phyloP scores from a whole-genome alignment of 1,140 invertebrate genomes.

The Zaprionus lachaisei region DNA sequence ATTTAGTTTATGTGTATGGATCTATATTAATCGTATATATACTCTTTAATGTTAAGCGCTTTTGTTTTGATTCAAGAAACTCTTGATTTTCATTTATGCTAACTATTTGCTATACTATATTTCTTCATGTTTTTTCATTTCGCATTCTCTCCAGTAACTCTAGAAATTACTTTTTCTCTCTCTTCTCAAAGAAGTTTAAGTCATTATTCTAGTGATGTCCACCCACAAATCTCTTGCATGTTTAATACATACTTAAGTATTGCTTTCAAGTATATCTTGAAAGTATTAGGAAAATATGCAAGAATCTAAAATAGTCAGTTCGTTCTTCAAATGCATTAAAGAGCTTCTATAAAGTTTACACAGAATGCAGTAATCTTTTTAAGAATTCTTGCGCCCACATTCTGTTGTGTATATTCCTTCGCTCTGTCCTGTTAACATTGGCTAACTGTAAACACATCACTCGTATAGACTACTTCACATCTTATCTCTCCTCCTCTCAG shows the following conservation, averaged over 20 bases:
- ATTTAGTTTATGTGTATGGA: slow-evolving; percentile 59
- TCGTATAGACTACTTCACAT: slow-evolving; percentile 4
- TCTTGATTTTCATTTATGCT: slow-evolving; percentile 61
- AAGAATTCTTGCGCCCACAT: slow-evolving; percentile 10
- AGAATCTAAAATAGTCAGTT: slow-evolving; percentile 11
- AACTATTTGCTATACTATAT: slow-evolving; percentile 45
- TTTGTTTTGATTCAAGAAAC: slow-evolving; percentile 72
- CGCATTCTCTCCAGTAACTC: background rate
- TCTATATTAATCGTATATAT: slow-evolving; percentile 33
- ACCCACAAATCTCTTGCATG: slow-evolving; percentile 32
- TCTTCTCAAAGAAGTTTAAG: background rate
- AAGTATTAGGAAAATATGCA: background rate
- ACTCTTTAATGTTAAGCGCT: slow-evolving; percentile 57
- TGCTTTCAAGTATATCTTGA: slow-evolving; percentile 12
- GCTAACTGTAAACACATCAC: slow-evolving; percentile 6
- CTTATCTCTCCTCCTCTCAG: slow-evolving; percentile 1
- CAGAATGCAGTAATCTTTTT: slow-evolving; percentile 56
- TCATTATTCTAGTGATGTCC: background rate
- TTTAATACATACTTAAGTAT: background rate
- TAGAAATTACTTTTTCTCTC: slow-evolving; percentile 1
- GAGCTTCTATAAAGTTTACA: slow-evolving; percentile 34
- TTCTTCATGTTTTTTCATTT: slow-evolving; percentile 24
- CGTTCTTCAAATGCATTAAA: slow-evolving; percentile 61
- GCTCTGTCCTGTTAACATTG: slow-evolving; percentile 8
- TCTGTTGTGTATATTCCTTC: slow-evolving; percentile 6